These are phyloP conservation scores for Typhlichthys eigenmanni DNA, from an alignment of 2,797 vertebrate species.

Conservation along the genomic window DNA sequence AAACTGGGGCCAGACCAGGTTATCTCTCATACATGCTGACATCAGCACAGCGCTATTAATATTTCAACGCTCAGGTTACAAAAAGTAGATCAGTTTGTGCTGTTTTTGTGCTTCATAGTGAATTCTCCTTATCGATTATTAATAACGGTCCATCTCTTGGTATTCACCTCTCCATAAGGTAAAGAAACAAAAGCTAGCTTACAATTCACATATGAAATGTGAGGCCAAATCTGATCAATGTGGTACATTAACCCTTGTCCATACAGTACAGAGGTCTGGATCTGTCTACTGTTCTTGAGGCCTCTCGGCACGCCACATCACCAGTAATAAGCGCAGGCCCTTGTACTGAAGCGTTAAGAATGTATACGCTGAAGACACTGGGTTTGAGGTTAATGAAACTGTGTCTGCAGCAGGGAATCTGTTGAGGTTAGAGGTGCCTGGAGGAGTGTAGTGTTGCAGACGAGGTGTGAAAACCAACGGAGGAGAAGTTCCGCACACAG, in stretches of 20 bases:
- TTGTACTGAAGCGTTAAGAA: slow-evolving; percentile 51
- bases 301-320: slow-evolving; percentile 25
- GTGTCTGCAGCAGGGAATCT: slow-evolving; percentile 24
- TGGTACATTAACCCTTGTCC: slow-evolving; percentile 35
- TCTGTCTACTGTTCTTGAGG: slow-evolving; percentile 23
- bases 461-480: slow-evolving; percentile 26
- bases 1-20: slow-evolving; percentile 37
- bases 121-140: slow-evolving; percentile 70
- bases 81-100: slow-evolving; percentile 56
- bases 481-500: slow-evolving; percentile 35
- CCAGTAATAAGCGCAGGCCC: slow-evolving; percentile 15
- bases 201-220: slow-evolving; percentile 35
- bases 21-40: slow-evolving; percentile 46
- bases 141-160: slow-evolving; percentile 59
- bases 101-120: slow-evolving; percentile 55
- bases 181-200: slow-evolving; percentile 32
- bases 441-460: slow-evolving; percentile 11
- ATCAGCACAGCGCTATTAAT: slow-evolving; percentile 56
- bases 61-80: slow-evolving; percentile 61
- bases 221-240: slow-evolving; percentile 35
- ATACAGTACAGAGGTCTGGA: slow-evolving; percentile 26
- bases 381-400: slow-evolving; percentile 58
- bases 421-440: slow-evolving; percentile 15
- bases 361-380: slow-evolving; percentile 34
- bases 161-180: slow-evolving; percentile 43